These are phyloP conservation scores for Melanotaenia trifasciata DNA, from an alignment of 2,797 vertebrate species.

Conservation along the genomic window DNA sequence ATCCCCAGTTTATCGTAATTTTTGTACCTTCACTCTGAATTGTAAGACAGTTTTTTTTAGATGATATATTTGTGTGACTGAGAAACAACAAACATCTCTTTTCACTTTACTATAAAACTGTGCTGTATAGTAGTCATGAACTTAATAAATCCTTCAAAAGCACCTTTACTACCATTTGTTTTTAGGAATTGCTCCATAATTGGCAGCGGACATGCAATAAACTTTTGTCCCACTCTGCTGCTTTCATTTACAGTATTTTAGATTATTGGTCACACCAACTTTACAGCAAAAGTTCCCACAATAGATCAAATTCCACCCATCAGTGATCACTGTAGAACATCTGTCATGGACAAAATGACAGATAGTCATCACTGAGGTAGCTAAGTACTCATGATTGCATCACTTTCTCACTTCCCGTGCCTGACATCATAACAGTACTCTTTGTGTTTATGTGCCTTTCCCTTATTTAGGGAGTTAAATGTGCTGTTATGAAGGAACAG, in stretches of 20 bases:
- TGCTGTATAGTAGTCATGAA: slow-evolving; percentile 43
- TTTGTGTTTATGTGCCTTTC: slow-evolving; percentile 26
- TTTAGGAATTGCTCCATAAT: slow-evolving; percentile 23
- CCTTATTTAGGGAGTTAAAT: slow-evolving; percentile 32
- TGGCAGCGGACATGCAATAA: slow-evolving; percentile 15
- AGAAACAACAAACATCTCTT: slow-evolving; percentile 25
- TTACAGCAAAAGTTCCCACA: slow-evolving; percentile 46
- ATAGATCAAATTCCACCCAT: slow-evolving; percentile 36
- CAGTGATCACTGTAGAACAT: slow-evolving; percentile 24
- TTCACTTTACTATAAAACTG: slow-evolving; percentile 48
- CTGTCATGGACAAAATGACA: slow-evolving; percentile 29
- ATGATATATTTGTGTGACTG: slow-evolving; percentile 37
- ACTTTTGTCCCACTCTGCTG: slow-evolving; percentile 36
- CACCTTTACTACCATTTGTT: slow-evolving; percentile 32
- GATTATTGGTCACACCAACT: slow-evolving; percentile 28
- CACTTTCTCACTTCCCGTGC: slow-evolving; percentile 16
- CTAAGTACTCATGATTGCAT: slow-evolving; percentile 35
- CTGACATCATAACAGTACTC: neutral
- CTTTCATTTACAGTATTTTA: slow-evolving; percentile 42
- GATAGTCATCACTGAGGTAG: slow-evolving; percentile 55
- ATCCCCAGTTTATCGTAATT: slow-evolving; percentile 11
- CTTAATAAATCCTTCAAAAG: slow-evolving; percentile 35
- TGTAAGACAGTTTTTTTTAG: slow-evolving; percentile 40
- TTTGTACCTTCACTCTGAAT: slow-evolving; percentile 20
- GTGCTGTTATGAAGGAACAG: slow-evolving; percentile 5